Conservation (phyloP, 2,888 invertebrate species). For the Fragum whitleyi region DNA sequence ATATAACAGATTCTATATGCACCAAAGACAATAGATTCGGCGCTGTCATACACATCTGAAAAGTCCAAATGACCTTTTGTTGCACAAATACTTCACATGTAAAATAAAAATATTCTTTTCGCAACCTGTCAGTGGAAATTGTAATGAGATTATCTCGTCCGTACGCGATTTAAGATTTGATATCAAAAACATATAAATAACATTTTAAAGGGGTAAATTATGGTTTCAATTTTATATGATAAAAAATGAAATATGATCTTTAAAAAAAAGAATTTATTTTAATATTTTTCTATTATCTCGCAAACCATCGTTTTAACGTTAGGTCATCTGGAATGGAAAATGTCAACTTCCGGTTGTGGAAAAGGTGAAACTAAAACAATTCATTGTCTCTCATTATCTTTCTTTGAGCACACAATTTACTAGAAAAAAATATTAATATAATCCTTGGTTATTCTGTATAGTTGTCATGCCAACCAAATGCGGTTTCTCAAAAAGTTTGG, state of each 20-base stretch:
- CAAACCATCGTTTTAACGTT: neutral
- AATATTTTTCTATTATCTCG: neutral
- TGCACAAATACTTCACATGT: neutral
- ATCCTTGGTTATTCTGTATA: too few species aligned
- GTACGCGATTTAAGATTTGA: conserved; percentile 36
- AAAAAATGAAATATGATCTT: too few species aligned
- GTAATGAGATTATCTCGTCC: conserved; percentile 71
- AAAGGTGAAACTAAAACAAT: too few species aligned
- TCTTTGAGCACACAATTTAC: too few species aligned
- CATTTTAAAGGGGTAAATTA: too few species aligned
- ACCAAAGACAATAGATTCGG: conserved; percentile 5
- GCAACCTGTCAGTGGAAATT: conserved; percentile 62
- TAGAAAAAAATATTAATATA: too few species aligned
- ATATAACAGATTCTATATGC: conserved; percentile 33
- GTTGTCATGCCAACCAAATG: too few species aligned
- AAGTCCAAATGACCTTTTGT: conserved; percentile 29
- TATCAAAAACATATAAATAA: too few species aligned
- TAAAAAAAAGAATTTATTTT: neutral
- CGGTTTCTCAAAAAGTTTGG: too few species aligned
- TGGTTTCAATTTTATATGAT: too few species aligned
- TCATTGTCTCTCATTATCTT: too few species aligned
- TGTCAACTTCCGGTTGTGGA: conserved; percentile 37
- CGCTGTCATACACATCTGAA: conserved; percentile 50
- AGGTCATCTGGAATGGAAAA: conserved; percentile 1
- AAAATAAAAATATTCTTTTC: conserved; percentile 25